Conservation (phyloP, 2,797 vertebrate genomes). For the Ataeniobius toweri region DNA sequence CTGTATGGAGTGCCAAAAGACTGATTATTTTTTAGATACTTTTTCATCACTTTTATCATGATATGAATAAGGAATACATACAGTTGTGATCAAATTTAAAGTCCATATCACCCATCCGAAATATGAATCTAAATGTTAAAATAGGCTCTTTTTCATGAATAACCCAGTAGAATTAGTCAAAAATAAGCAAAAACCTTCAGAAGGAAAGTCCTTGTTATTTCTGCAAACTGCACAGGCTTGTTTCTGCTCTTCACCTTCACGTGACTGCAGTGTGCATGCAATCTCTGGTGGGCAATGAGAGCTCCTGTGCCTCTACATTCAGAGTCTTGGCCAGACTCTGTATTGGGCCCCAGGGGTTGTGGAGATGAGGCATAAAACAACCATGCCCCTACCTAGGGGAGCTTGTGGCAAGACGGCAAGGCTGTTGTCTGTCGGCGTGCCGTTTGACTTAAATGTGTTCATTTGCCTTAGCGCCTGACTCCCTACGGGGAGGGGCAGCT, state of each 20-base stretch:
- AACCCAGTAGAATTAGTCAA: neutral
- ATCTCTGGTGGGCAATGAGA: constrained; percentile 65
- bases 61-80: neutral
- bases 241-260: constrained; percentile 49
- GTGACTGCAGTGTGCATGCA: constrained; percentile 37
- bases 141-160: neutral
- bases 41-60: neutral
- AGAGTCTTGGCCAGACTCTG: constrained; percentile 70
- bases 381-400: constrained; percentile 76
- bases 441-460: constrained; percentile 84
- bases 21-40: neutral
- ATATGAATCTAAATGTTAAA: neutral
- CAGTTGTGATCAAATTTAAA: neutral
- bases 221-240: constrained; percentile 14
- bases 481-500: constrained; percentile 64
- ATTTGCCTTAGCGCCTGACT: constrained; percentile 80
- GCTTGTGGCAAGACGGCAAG: constrained; percentile 67
- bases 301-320: constrained; percentile 63
- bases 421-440: constrained; percentile 78
- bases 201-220: constrained; percentile 2
- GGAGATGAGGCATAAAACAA: constrained; percentile 79
- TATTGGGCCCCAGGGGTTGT: constrained; percentile 73
- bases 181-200: neutral
- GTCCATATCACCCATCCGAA: neutral
- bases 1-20: neutral